Base-by-base conservation (phyloP, 2,888 invertebrate genomes). In the Willowsia nigromaculata region DNA sequence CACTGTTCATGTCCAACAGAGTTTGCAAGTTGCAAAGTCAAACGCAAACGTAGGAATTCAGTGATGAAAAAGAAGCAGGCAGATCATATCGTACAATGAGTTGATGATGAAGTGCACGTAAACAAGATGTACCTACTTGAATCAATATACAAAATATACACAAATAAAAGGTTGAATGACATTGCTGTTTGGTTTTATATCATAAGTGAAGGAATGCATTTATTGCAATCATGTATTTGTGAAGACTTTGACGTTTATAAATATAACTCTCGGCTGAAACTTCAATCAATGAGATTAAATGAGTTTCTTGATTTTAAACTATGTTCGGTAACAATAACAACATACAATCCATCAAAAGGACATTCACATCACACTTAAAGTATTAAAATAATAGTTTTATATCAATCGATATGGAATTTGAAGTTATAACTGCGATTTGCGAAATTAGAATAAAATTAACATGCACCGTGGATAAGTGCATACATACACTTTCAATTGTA, bases 211-310 rank as follows among this genome's bases (percentile, higher is more conserved):
- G 71, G 71, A 71, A 71, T 71, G 71, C 71, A 22, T 71, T 71
- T 71, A 43, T 71, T 71, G 47, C 27, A 71, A 71, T 43, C 71
- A 71, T 71, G 47, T 43, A 11, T 43, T 71, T 47, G 43, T 71
- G 47, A 71, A 47, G 47, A 71, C 47, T 40, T 25, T 71, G 43
- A 71, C 25, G 43, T 43, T 43, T 27, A 71, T 71, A 71, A 71
- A 71, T 71, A 71, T 71, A 43, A 43, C 71, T 71, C 71, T 71
- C 71, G 71, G 13, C 47, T 71, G 25, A 47, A 71, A 65, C 33
- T 11, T 65, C n/a, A 65, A 65, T 50, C 50, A 43, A 40, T 18
- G 18, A 22, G 13, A 71, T 27, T n/a, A 18, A 27, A 27, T 40
- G 71, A 43, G 71, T 71, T 43, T 25, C 27, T 33, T n/a, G 4